phyloP scores from a whole-genome alignment of 2,113 vertebrate species.

The Mustela nigripes region DNA sequence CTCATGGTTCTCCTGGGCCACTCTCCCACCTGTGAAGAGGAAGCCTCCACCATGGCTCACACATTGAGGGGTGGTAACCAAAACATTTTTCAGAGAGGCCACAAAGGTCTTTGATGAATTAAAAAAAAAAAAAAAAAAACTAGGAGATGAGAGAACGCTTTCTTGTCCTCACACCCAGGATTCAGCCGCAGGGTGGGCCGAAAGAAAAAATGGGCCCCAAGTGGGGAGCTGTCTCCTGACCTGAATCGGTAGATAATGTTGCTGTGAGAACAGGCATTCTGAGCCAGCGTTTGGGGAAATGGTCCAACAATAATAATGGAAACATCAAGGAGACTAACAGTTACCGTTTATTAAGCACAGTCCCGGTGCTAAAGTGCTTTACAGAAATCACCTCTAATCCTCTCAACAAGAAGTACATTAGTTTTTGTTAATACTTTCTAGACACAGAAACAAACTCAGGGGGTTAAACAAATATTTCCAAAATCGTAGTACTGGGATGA shows the following conservation, averaged over 20 bases:
- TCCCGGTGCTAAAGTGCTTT: neutral
- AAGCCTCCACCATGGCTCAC: neutral
- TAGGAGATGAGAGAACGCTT: neutral
- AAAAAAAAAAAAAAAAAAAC: neutral
- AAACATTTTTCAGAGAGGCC: neutral
- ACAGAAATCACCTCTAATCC: slow-evolving; percentile 1
- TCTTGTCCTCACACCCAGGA: neutral
- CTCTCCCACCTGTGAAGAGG: neutral
- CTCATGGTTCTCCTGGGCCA: neutral
- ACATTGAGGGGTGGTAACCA: neutral
- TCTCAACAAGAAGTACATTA: neutral
- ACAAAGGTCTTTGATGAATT: neutral
- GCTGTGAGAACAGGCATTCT: neutral
- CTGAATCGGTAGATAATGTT: neutral
- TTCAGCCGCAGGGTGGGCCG: neutral
- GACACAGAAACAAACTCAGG: neutral
- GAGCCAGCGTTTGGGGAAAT: neutral
- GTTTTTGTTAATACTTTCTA: slow-evolving; percentile 5
- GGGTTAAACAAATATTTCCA: slow-evolving; percentile 9
- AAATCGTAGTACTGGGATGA: neutral
- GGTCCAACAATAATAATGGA: neutral
- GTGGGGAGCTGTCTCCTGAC: neutral
- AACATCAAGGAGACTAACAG: neutral
- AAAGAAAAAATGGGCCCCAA: neutral
- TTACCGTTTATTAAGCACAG: neutral